These are phyloP conservation scores for Caiman crocodilus DNA, from an alignment of 2,797 vertebrate species.

Conservation along the genomic window DNA sequence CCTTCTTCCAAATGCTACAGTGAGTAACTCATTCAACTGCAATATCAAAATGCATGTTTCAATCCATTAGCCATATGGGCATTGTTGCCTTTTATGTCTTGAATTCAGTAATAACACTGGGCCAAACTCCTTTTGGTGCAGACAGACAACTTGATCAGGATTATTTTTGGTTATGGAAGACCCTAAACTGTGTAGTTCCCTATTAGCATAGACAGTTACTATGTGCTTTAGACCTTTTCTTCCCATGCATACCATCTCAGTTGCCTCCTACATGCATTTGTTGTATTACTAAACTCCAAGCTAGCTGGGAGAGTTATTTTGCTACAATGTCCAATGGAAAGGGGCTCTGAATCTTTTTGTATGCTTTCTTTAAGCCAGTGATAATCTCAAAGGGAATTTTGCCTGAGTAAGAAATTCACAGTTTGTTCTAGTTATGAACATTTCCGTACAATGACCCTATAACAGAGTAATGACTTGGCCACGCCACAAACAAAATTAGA, in stretches of 20 bases:
- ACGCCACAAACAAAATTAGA: background rate
- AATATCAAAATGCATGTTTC: constrained; percentile 59
- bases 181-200: constrained; percentile 52
- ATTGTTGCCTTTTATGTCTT: constrained; percentile 65
- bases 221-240: background rate
- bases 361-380: constrained; percentile 24
- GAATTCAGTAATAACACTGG: constrained; percentile 57
- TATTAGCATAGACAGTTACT: constrained; percentile 35
- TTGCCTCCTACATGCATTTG: background rate
- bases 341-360: background rate
- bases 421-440: constrained; percentile 56
- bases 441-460: constrained; percentile 28
- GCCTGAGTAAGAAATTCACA: constrained; percentile 2
- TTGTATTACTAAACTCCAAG: too few species aligned
- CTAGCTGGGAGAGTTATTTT: too few species aligned
- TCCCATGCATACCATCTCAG: background rate
- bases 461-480: constrained; percentile 34
- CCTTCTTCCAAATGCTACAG: constrained; percentile 33
- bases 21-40: constrained; percentile 67
- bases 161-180: constrained; percentile 41
- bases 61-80: constrained; percentile 71
- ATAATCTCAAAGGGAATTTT: background rate
- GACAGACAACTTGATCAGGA: constrained; percentile 47
- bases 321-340: background rate
- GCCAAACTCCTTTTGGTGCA: constrained; percentile 68